A percentile compares a stretch with the other conserved stretches of the same genome.
These are phyloP conservation scores for Parelbella ahira DNA, from an alignment of 2,888 invertebrate species.

Conservation along the genomic window DNA sequence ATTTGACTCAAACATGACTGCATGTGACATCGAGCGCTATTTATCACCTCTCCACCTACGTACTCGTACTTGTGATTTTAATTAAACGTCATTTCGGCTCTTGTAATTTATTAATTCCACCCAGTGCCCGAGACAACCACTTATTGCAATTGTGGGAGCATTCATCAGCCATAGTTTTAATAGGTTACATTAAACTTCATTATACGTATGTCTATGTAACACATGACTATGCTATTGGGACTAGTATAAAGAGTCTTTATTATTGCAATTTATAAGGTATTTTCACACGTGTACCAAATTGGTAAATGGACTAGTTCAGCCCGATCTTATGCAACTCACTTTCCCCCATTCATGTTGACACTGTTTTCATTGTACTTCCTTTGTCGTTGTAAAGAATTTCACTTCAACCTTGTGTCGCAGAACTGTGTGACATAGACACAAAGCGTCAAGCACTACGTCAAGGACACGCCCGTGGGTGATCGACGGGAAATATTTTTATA, in stretches of 20 bases:
- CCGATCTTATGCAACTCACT: neutral
- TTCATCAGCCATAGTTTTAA: slow-evolving; percentile 18
- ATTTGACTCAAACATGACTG: slow-evolving; percentile 45
- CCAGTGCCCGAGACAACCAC: slow-evolving; percentile 31
- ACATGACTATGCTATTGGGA: too few species aligned
- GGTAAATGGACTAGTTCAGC: too few species aligned
- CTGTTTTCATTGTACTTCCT: neutral
- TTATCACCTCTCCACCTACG: slow-evolving; percentile 49
- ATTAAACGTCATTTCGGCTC: slow-evolving; percentile 66
- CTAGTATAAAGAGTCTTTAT: too few species aligned
- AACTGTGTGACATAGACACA: neutral
- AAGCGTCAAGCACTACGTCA: neutral
- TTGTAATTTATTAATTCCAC: slow-evolving; percentile 53
- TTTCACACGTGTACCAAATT: too few species aligned
- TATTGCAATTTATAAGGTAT: too few species aligned
- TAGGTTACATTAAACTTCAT: neutral
- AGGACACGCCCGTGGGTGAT: neutral
- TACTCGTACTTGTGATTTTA: slow-evolving; percentile 60
- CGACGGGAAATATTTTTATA: slow-evolving; percentile 2
- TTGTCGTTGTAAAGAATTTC: slow-evolving; percentile 2
- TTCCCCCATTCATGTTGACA: neutral
- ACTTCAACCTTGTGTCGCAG: neutral
- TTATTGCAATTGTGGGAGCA: slow-evolving; percentile 28
- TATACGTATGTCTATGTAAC: too few species aligned
- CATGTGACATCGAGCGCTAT: slow-evolving; percentile 59